Percentiles rank a stretch among this genome's conserved stretches.
These are phyloP conservation scores for Galaxias olidus DNA, from an alignment of 2,797 vertebrate genomes.

Conservation along the genomic window DNA sequence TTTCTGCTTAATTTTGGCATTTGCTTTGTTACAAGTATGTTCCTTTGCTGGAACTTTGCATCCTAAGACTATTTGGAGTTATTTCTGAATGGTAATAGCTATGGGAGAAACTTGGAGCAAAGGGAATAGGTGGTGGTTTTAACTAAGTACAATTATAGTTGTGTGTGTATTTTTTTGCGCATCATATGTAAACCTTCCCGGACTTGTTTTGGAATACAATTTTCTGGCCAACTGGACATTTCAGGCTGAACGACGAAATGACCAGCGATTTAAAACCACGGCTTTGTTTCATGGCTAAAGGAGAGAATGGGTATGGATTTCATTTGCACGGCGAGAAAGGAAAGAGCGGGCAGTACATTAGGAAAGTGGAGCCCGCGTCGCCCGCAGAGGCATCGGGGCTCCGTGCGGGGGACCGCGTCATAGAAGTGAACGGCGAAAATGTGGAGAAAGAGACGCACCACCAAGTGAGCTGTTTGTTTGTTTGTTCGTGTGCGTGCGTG, in stretches of 20 bases:
- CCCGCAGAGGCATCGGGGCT: constrained; percentile 89
- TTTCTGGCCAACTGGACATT: constrained; percentile 5
- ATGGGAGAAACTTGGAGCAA: not conserved
- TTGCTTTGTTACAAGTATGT: not conserved
- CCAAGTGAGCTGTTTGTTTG: constrained; percentile 76
- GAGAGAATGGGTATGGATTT: constrained; percentile 90
- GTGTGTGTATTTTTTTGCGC: constrained; percentile 10
- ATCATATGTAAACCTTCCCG: not conserved
- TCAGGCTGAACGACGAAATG: constrained; percentile 64
- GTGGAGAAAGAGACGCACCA: constrained; percentile 96
- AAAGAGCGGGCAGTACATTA: constrained; percentile 93
- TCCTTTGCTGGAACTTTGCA: not conserved
- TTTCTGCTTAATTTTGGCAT: constrained; percentile 4
- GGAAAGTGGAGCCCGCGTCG: constrained; percentile 90
- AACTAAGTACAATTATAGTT: constrained; percentile 45
- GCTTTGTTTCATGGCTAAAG: constrained; percentile 86
- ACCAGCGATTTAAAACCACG: constrained; percentile 85
- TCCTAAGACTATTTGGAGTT: constrained; percentile 2
- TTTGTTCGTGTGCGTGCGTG: not conserved
- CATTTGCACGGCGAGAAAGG: constrained; percentile 97
- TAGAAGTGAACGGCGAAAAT: constrained; percentile 90
- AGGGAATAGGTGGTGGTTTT: constrained; percentile 41
- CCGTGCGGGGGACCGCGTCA: constrained; percentile 87
- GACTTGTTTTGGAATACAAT: too few species aligned
- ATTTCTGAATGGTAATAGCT: not conserved